Evolutionary conservation across 2,888 invertebrate species (phyloP), one percentile per base, ranked within the genome.

Genomic region (Ryuthela nishihirai): DNA sequence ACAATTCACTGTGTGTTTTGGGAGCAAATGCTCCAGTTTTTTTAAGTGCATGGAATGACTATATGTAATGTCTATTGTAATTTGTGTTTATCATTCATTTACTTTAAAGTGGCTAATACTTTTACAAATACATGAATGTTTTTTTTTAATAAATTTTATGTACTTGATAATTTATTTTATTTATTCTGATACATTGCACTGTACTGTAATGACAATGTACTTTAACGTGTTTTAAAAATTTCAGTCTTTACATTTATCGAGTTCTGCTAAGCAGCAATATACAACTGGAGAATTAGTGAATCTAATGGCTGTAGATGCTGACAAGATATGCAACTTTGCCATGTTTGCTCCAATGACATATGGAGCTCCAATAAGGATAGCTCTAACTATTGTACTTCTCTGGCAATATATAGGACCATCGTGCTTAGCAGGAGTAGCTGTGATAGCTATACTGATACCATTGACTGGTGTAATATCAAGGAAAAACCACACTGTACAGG

Each of bases 221-320:
- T n/a, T n/a, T n/a, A n/a, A n/a, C n/a, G n/a, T n/a, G n/a, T n/a
- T n/a, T n/a, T n/a, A n/a, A n/a, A n/a, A n/a, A n/a, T n/a, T 23
- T n/a, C 36, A 62, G 59, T 46, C 64, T 5, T 23, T 64, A 15
- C 21, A 40, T 0, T 32, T 64, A 36, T 54, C 49, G 48, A 44
- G 47, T 6, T 34, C 26, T 7, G 46, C 56, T n/a, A 42, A 53
- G n/a, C 45, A 54, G 9, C n/a, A 49, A 17, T 67, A 56, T 24
- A 67, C 64, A 4, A 42, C 61, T n/a, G 67, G 64, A 2, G 67
- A 67, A 32, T 56, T 67, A 12, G 66, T 67, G 39, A 67, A 67
- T 47, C 15, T 67, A 45, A 56, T 67, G 38, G 49, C 66, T 9
- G 66, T 67, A 10, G 67, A 67, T 39, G 45, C 56, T 4, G 62